Evolutionary conservation across 2,888 invertebrate species (phyloP).

Genomic region (Agrochola lota): DNA sequence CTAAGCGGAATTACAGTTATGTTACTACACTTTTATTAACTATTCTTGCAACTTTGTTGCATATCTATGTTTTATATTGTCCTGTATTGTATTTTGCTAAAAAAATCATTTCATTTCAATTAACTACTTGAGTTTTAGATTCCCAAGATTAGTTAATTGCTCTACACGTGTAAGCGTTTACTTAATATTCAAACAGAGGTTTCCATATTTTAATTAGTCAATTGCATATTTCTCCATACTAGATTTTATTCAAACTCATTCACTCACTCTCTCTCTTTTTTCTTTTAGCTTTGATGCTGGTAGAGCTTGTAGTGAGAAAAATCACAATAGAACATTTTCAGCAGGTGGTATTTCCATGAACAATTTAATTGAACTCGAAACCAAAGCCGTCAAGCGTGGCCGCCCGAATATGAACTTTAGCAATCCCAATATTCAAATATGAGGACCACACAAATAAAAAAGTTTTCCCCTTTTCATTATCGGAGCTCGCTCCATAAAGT

Average conservation of each 20-base stretch:
- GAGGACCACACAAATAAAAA: slow-evolving; percentile 57
- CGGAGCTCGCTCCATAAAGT: slow-evolving; percentile 40
- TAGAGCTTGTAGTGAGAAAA: slow-evolving; percentile 4
- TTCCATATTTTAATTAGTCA: background rate
- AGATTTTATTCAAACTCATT: background rate
- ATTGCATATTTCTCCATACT: background rate
- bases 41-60: background rate
- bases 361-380: slow-evolving; percentile 41
- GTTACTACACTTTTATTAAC: background rate
- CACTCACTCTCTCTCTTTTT: no score
- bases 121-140: background rate
- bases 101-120: background rate
- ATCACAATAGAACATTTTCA: background rate
- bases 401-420: slow-evolving; percentile 32
- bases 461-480: slow-evolving; percentile 58
- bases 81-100: background rate
- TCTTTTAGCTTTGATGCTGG: no score
- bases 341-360: slow-evolving; percentile 7
- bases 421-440: slow-evolving; percentile 49
- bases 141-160: background rate
- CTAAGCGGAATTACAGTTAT: background rate
- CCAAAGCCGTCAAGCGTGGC: slow-evolving; percentile 21
- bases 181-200: background rate
- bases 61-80: background rate
- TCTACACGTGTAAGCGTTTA: background rate